These are phyloP conservation scores for Onychorhynchus coronatus DNA, from an alignment of 2,113 vertebrate species.

Conservation along the genomic window DNA sequence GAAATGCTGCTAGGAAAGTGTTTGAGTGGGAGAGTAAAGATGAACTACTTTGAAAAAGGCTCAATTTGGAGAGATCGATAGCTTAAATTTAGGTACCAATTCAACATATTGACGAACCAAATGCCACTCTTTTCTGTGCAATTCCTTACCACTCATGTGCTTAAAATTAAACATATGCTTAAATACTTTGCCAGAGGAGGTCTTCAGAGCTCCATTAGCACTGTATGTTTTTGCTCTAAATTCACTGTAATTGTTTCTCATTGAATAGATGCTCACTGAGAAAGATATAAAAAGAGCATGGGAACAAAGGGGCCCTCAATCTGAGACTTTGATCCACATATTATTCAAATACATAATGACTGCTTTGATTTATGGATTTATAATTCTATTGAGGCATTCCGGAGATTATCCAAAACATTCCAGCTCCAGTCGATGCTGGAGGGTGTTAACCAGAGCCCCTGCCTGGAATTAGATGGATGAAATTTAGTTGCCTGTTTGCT, in stretches of 20 bases:
- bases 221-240: slow-evolving; percentile 62
- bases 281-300: slow-evolving; percentile 57
- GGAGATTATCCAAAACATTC: slow-evolving; percentile 58
- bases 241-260: slow-evolving; percentile 57
- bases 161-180: slow-evolving; percentile 56
- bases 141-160: not conserved
- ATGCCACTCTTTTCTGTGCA: not conserved
- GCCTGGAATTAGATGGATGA: slow-evolving; percentile 29
- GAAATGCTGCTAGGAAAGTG: not conserved
- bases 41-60: not conserved
- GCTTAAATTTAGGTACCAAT: not conserved
- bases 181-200: slow-evolving; percentile 39
- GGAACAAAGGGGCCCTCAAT: slow-evolving; percentile 59
- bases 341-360: slow-evolving; percentile 67
- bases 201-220: slow-evolving; percentile 35
- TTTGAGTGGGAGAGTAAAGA: not conserved
- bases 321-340: slow-evolving; percentile 61
- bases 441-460: slow-evolving; percentile 41
- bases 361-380: slow-evolving; percentile 69
- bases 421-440: slow-evolving; percentile 19
- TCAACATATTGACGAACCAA: not conserved
- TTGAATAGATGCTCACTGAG: slow-evolving; percentile 56
- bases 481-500: slow-evolving; percentile 36
- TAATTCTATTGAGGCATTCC: slow-evolving; percentile 62
- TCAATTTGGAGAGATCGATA: not conserved